Evolutionary conservation across 2,888 invertebrate genomes (phyloP).

Genomic region (Desoria tigrina): DNA sequence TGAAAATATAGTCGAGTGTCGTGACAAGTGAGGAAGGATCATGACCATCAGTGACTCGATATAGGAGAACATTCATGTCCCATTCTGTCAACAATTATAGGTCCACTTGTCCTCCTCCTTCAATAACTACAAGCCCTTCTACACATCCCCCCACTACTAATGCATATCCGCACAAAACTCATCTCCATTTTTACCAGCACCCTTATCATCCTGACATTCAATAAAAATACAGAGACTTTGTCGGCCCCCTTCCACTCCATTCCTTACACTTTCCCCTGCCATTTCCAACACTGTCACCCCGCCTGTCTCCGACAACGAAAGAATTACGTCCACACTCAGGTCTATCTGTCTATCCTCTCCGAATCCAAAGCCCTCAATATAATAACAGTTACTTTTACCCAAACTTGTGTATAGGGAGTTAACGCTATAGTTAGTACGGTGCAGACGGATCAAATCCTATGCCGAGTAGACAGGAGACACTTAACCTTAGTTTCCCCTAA

Average conservation of each 20-base stretch:
- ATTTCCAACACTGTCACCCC: slow-evolving; percentile 7
- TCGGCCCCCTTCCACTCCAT: background rate
- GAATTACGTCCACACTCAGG: background rate
- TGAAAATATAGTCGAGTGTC: slow-evolving; percentile 46
- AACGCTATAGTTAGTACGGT: too few species aligned
- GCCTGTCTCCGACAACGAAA: background rate
- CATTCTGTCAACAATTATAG: slow-evolving; percentile 46
- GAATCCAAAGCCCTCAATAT: too few species aligned
- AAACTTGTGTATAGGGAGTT: too few species aligned
- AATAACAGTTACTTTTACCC: too few species aligned
- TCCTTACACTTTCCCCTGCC: slow-evolving; percentile 13
- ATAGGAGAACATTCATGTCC: slow-evolving; percentile 17
- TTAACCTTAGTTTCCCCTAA: too few species aligned
- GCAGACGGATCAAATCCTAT: too few species aligned
- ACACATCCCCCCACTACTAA: background rate
- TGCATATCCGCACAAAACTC: background rate
- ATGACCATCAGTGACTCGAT: slow-evolving; percentile 33
- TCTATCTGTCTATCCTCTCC: too few species aligned
- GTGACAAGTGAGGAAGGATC: slow-evolving; percentile 26
- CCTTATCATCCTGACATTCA: background rate
- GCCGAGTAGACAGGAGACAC: too few species aligned
- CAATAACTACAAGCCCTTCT: slow-evolving; percentile 11
- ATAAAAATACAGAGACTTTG: background rate
- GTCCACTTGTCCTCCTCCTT: slow-evolving; percentile 24
- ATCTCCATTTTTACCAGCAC: background rate